These are phyloP conservation scores for Aurelia sp. DNA, from an alignment of 30 jellyfish, hydroid and myxozoan species.

Conservation along the genomic window DNA sequence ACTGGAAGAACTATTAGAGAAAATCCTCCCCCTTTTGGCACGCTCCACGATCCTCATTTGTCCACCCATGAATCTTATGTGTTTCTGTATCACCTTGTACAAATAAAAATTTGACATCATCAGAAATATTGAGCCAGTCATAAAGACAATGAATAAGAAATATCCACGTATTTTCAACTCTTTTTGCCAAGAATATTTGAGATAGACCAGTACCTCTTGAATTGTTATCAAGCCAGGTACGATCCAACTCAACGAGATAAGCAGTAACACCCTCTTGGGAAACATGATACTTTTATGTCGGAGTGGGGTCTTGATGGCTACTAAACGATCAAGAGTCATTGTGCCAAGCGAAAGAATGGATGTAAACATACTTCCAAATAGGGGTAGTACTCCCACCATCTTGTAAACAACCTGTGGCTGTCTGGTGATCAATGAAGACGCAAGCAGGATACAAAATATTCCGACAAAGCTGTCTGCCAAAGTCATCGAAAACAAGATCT, in stretches of 20 bases:
- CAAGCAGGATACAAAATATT: conserved; percentile 25
- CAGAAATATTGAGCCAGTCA: conserved; percentile 37
- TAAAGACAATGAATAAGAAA: conserved; percentile 24
- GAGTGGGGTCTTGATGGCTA: conserved; percentile 44
- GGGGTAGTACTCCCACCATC: conserved; percentile 33
- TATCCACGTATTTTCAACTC: conserved; percentile 52
- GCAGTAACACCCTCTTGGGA: background rate
- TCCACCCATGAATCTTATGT: background rate
- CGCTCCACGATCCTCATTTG: background rate
- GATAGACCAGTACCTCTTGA: conserved; percentile 23
- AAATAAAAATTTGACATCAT: conserved; percentile 20
- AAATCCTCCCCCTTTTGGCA: background rate
- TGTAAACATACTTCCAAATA: conserved; percentile 59
- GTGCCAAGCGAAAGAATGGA: conserved; percentile 30
- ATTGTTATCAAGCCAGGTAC: conserved; percentile 16
- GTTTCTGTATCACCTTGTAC: conserved; percentile 7
- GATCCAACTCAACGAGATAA: conserved; percentile 30
- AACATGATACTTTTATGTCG: conserved; percentile 29
- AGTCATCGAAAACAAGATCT: conserved; percentile 64
- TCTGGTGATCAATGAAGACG: conserved; percentile 13
- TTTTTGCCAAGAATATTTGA: conserved; percentile 6
- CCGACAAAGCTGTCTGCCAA: conserved; percentile 67
- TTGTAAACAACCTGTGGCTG: conserved; percentile 28
- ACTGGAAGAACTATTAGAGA: background rate
- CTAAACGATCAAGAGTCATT: conserved; percentile 51